Percentiles rank a stretch among this genome's conserved stretches.
Evolutionary conservation across 2,113 vertebrate species (phyloP).

Genomic region (Donacobius atricapilla): DNA sequence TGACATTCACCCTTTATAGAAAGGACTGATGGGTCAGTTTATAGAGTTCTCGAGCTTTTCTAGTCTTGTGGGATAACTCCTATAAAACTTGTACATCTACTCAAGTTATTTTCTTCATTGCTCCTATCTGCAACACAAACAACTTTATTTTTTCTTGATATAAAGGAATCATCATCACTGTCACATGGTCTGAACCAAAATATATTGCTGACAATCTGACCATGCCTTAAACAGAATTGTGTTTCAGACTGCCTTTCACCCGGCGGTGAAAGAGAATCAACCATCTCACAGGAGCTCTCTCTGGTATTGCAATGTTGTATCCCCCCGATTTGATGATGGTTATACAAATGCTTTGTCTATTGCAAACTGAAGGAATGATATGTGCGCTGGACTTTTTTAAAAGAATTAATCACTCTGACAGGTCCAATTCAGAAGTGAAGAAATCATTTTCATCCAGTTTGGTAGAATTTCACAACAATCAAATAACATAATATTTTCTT

Average conservation of each 20-base stretch:
- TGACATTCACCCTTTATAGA: neutral
- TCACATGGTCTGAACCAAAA: neutral
- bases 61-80: neutral
- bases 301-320: neutral
- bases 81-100: neutral
- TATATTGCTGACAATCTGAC: neutral
- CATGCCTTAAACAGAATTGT: neutral
- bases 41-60: neutral
- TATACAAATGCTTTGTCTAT: neutral
- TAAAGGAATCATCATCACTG: neutral
- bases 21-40: neutral
- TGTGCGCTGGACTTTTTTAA: fast-evolving
- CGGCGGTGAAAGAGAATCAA: neutral
- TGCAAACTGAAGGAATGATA: neutral
- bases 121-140: neutral
- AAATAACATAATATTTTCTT: neutral
- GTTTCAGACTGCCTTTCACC: neutral
- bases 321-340: neutral
- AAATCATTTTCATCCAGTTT: neutral
- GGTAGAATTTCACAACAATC: neutral
- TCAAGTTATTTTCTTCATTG: neutral
- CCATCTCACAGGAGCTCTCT: neutral
- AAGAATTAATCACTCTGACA: neutral
- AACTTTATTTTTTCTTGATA: neutral
- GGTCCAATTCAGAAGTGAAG: neutral